Evolutionary conservation across 2,113 vertebrate species (phyloP), one percentile per base, ranked within the genome.

Genomic region (Halichoerus grypus): DNA sequence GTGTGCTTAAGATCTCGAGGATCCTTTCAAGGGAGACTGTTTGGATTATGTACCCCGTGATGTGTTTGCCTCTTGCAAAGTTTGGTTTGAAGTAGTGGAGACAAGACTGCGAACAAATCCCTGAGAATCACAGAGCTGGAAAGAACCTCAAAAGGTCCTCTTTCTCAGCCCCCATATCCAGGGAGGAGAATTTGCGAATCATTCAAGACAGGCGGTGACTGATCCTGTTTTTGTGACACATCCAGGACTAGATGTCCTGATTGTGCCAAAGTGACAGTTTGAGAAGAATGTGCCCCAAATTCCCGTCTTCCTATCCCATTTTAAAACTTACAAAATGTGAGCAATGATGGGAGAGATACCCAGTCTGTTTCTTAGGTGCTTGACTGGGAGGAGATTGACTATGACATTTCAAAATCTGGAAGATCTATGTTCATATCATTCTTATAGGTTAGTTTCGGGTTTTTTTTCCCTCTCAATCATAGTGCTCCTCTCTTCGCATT

Each of bases 51-150:
- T 55, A 42, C 87, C 69, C 74, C 61, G 42, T 97, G 72, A 93
- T 97, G 42, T 97, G 28, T 93, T 93, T 95, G 93, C 36, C 28
- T 95, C 31, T 86, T 92, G 36, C 55, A 51, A 42, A 95, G n/a
- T 93, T 98, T 97, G 94, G 63, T 98, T 97, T 97, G 88, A 98
- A 96, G 74, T 92, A 92, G 49, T 51, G 63, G 89, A 85, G 74
- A 91, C 69, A 95, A 92, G 42, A 98, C 96, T 96, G 81, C 88
- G 74, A 97, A 84, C 33, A 86, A 92, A 96, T 57, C 42, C 9
- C 80, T 8, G 10, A 74, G 15, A 83, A 82, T 67, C 33, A 18
- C 3, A 79, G 49, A 71, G 36, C 55, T 74, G 22, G 42, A 24
- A 86, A 57, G 77, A 91, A 42, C 10, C 39, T 67, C 42, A 26